Evolutionary conservation across 2,888 invertebrate species (phyloP).

Genomic region (Auanema freiburgensis): DNA sequence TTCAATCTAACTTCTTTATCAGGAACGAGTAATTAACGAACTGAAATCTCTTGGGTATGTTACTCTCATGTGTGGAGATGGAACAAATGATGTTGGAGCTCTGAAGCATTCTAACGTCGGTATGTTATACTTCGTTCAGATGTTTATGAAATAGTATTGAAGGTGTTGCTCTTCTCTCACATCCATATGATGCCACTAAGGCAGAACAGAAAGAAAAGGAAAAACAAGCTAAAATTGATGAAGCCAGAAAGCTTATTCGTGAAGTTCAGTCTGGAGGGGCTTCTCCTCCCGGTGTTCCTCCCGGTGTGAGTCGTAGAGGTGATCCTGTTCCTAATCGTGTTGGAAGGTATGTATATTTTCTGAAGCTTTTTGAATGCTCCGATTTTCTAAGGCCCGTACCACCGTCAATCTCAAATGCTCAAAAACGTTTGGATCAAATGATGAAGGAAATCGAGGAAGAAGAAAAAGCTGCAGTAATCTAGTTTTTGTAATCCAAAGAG

Average conservation of each 20-base stretch:
- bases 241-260: conserved; percentile 18
- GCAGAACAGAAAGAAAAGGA: conserved; percentile 38
- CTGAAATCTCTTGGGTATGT: conserved; percentile 83
- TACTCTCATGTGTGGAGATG: conserved; percentile 99
- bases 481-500: neutral
- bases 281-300: conserved; percentile 1
- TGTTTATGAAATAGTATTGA: neutral
- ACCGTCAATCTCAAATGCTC: conserved; percentile 57
- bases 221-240: conserved; percentile 35
- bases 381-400: conserved; percentile 22
- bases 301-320: conserved; percentile 10
- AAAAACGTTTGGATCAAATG: conserved; percentile 71
- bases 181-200: conserved; percentile 59
- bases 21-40: conserved; percentile 85
- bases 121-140: conserved; percentile 21
- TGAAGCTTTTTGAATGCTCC: no score
- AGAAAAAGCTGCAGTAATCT: conserved; percentile 70
- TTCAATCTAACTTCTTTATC: conserved; percentile 16
- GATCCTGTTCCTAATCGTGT: conserved; percentile 5
- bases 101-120: conserved; percentile 95
- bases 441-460: conserved; percentile 81
- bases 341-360: neutral
- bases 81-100: conserved; percentile 98
- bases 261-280: conserved; percentile 3
- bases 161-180: conserved; percentile 62